Conservation (phyloP, 2,113 vertebrate species). For the Sander vitreus region DNA sequence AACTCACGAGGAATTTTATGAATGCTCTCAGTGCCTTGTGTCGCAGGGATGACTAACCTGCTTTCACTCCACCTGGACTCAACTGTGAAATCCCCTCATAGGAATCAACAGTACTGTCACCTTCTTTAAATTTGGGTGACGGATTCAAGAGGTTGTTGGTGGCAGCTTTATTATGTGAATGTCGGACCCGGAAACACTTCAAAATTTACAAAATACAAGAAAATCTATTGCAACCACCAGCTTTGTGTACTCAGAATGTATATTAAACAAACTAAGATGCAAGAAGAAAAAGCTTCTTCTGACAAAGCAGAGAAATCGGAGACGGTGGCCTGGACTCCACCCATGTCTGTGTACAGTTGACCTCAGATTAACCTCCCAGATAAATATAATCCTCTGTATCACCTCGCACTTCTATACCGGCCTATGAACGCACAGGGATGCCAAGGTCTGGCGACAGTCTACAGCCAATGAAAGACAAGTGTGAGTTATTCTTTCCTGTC, state of each 20-base stretch:
- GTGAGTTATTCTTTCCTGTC: constrained; percentile 15
- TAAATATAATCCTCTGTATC: constrained; percentile 69
- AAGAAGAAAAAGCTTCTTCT: constrained; percentile 11
- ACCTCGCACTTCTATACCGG: constrained; percentile 50
- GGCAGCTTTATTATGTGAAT: background rate
- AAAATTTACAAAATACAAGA: background rate
- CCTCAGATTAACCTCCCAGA: constrained; percentile 70
- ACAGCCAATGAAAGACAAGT: constrained; percentile 66
- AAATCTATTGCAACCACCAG: background rate
- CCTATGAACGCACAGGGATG: constrained; percentile 62
- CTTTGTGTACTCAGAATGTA: constrained; percentile 1
- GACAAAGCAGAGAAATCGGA: constrained; percentile 71
- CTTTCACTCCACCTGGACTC: constrained; percentile 43
- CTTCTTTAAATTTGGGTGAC: constrained; percentile 28
- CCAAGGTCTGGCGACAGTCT: constrained; percentile 53
- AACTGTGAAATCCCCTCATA: constrained; percentile 49
- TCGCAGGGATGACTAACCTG: constrained; percentile 56
- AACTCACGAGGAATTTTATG: constrained; percentile 45
- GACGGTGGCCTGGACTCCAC: constrained; percentile 45
- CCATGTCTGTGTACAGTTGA: constrained; percentile 68
- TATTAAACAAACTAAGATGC: constrained; percentile 28
- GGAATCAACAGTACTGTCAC: constrained; percentile 1
- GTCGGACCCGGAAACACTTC: background rate
- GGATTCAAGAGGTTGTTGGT: constrained; percentile 11
- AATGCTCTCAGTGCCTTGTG: constrained; percentile 46